Evolutionary conservation across 2,113 vertebrate genomes (phyloP).

Genomic region (Varanus salvator): DNA sequence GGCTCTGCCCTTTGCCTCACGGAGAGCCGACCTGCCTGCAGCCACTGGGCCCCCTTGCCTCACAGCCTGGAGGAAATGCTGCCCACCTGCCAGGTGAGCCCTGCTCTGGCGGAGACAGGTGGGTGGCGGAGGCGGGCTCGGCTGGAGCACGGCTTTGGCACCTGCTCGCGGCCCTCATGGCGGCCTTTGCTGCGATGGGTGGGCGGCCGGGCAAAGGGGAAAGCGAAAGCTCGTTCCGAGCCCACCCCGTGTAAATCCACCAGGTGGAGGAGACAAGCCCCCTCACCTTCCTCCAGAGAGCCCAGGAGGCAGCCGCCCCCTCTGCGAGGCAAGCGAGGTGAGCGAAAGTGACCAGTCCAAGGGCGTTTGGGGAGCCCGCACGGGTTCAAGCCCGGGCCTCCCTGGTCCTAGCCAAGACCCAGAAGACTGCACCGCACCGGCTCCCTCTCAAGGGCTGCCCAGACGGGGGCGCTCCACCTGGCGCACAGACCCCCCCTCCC

Average conservation of each 20-base stretch:
- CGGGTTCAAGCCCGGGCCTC: neutral
- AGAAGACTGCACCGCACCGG: neutral
- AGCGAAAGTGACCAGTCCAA: neutral
- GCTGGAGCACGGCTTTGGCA: conserved; percentile 23
- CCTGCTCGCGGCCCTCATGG: conserved; percentile 81
- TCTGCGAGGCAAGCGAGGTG: neutral
- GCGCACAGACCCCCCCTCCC: neutral
- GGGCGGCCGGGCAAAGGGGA: neutral
- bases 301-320: neutral
- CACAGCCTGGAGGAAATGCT: neutral
- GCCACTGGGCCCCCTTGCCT: neutral
- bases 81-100: neutral
- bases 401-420: neutral
- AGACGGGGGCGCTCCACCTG: neutral
- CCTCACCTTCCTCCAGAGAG: neutral
- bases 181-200: conserved; percentile 75
- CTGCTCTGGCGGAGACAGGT: no score
- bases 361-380: neutral
- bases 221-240: neutral
- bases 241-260: neutral
- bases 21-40: neutral
- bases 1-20: no score
- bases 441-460: neutral
- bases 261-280: no score
- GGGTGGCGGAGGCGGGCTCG: no score